Base-by-base conservation (phyloP, 2,797 vertebrate species). In the Pseudopleuronectes americanus region DNA sequence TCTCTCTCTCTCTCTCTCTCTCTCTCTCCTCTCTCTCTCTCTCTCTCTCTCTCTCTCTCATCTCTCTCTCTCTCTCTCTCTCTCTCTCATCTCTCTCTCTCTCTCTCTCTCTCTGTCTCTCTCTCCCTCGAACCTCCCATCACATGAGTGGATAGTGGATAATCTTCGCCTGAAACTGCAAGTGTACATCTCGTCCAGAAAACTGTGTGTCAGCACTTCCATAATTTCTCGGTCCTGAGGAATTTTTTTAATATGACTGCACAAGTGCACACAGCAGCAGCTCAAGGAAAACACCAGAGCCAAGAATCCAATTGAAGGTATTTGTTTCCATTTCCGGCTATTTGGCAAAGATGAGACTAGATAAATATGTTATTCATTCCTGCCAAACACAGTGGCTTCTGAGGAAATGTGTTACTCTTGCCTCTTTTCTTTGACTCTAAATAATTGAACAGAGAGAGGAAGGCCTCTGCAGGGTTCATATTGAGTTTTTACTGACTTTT, bases 371-470 rank as follows among this genome's bases (percentile, higher is more conserved):
- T 80, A 89, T 92, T 89, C 87, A 71, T 90, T 92, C 66, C 71
- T 81, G 72, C 83, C 56, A 71, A 92, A 90, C 72, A 80, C 66
- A 76, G 73, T 81, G 81, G 86, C 90, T 92, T 93, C 85, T 86
- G 87, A 88, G 87, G 87, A 91, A 91, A 89, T 58, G 65, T 80
- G 86, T 90, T 91, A 80, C 84, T 83, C 68, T 65, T 64, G 79
- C 81, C 83, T 90, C 84, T 88, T 86, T 92, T 90, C 84, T 92
- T 91, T 85, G 81, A 91, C 86, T 92, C 86, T 94, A 93, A 95
- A 94, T 94, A 94, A 94, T 95, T 94, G 89, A 94, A 92, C 82
- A 94, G 89, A 88, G 79, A 75, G 80, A 90, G 75, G 79, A 86
- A 89, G 91, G 90, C 91, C 92, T 94, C 92, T 79, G 83, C 85